Evolutionary conservation across 2,797 vertebrate genomes (phyloP).

Genomic region (Bradypus variegatus): DNA sequence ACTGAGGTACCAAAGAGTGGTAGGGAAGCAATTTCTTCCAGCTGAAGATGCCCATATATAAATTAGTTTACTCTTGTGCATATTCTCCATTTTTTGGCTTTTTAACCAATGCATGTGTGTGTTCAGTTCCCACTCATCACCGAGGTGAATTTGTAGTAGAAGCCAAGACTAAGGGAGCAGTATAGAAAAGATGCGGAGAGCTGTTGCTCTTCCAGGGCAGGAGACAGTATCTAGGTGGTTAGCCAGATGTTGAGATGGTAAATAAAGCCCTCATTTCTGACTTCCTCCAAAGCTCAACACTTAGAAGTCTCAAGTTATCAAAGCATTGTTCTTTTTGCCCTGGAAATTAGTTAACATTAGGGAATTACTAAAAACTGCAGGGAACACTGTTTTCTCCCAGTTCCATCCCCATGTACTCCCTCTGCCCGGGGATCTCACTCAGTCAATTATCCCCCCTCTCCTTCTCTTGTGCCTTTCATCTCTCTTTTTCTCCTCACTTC

Average conservation of each 20-base stretch:
- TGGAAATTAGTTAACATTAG: not conserved
- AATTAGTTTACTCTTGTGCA: conserved; percentile 31
- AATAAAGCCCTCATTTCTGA: not conserved
- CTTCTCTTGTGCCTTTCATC: not conserved
- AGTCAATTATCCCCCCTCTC: too few relatives aligned
- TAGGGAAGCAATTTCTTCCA: conserved; percentile 9
- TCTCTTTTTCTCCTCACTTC: not conserved
- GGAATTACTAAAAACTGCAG: not conserved
- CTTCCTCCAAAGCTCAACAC: not conserved
- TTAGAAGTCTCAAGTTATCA: not conserved
- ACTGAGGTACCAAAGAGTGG: conserved; percentile 29
- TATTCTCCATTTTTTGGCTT: conserved; percentile 26
- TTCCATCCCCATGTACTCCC: not conserved
- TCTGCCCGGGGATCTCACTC: not conserved
- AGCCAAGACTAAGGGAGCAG: not conserved
- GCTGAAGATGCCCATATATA: conserved; percentile 41
- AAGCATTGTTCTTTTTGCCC: not conserved
- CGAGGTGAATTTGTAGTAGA: not conserved
- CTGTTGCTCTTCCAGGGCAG: not conserved
- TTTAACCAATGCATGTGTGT: not conserved
- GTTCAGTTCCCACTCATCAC: not conserved
- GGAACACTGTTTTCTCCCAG: not conserved
- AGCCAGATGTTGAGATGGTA: not conserved
- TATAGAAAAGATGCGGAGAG: not conserved
- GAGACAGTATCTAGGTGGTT: not conserved